Conservation (phyloP, 2,888 invertebrate species). For the Synergus japonicus region DNA sequence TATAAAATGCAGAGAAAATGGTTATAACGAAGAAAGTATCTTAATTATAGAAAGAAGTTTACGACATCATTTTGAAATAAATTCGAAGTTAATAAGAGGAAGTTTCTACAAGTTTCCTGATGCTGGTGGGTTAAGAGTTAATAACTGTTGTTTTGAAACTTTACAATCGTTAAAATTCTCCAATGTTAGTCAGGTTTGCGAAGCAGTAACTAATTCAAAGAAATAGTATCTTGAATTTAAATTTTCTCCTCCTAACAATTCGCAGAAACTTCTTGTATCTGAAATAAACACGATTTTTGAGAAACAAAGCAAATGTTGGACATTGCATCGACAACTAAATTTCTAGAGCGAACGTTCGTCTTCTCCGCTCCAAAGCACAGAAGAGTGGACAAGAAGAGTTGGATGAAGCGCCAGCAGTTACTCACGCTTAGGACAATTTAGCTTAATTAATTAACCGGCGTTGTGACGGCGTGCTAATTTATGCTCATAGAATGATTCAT, state of each 20-base stretch:
- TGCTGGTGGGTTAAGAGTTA: background rate
- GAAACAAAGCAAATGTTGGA: background rate
- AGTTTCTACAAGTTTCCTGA: background rate
- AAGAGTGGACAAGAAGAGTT: conserved; percentile 49
- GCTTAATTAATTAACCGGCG: conserved; percentile 75
- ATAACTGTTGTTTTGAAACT: conserved; percentile 3
- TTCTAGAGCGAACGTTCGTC: background rate
- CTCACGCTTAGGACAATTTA: conserved; percentile 75
- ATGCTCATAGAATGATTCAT: conserved; percentile 74
- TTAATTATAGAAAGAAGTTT: conserved; percentile 2
- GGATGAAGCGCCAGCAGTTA: conserved; percentile 68
- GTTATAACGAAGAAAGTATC: background rate
- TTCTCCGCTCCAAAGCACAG: background rate
- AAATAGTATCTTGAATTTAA: background rate
- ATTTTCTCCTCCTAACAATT: background rate
- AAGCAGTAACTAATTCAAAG: background rate
- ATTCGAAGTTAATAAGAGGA: background rate
- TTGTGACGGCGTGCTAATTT: conserved; percentile 73
- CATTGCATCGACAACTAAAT: background rate
- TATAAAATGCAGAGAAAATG: background rate
- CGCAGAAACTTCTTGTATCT: background rate
- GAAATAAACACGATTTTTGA: background rate
- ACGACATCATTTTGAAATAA: conserved; percentile 1
- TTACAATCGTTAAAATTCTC: conserved; percentile 8
- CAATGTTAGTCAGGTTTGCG: background rate